Percentiles rank a stretch among this genome's conserved stretches.
Evolutionary conservation across 1,140 invertebrate species (phyloP).

Genomic region (Diachasmimorpha longicaudata): DNA sequence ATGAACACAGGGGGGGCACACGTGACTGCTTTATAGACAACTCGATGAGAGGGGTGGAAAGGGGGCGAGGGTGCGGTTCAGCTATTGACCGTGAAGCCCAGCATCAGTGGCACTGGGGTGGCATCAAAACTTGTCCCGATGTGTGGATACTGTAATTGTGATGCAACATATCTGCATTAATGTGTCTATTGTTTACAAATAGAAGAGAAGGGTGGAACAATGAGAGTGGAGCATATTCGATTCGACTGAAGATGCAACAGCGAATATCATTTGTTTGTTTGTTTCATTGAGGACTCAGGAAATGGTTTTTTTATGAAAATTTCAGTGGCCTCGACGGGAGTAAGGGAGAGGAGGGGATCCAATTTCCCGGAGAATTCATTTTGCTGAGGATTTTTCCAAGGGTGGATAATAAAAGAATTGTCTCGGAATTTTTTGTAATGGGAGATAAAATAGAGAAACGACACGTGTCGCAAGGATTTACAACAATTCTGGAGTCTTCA

Average conservation of each 20-base stretch:
- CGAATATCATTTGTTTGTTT: background rate
- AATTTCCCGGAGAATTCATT: background rate
- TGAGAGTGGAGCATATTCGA: background rate
- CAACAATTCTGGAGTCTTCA: too few relatives aligned
- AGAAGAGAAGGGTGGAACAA: background rate
- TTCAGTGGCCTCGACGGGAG: background rate
- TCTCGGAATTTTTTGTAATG: too few relatives aligned
- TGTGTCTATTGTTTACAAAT: conserved; percentile 45
- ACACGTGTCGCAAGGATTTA: too few relatives aligned
- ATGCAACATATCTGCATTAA: conserved; percentile 45
- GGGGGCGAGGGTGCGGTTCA: conserved; percentile 22
- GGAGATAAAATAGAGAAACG: too few relatives aligned
- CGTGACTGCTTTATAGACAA: conserved; percentile 51
- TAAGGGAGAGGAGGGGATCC: too few relatives aligned
- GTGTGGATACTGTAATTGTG: conserved; percentile 38
- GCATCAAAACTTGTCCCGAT: conserved; percentile 40
- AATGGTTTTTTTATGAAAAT: background rate
- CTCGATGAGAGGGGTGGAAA: conserved; percentile 9
- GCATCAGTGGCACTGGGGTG: conserved; percentile 8
- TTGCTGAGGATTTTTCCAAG: too few relatives aligned
- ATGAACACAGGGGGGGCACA: conserved; percentile 32
- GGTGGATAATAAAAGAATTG: too few relatives aligned
- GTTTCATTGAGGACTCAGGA: background rate
- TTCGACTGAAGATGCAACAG: background rate
- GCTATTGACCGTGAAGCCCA: conserved; percentile 40